phyloP scores from a whole-genome alignment of 2,888 invertebrate genomes.

The Drosophila lutescens region DNA sequence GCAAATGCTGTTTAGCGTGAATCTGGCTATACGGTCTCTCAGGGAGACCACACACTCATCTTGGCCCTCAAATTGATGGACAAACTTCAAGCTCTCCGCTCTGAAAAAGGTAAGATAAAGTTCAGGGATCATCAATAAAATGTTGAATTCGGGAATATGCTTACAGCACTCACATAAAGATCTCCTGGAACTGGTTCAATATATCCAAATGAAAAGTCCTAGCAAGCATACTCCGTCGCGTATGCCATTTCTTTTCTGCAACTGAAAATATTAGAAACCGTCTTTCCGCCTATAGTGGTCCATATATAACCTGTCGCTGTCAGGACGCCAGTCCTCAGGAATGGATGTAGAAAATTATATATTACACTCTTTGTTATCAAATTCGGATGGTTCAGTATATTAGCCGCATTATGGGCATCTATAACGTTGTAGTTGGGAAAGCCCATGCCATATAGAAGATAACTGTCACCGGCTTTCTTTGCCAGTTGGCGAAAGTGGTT shows the following conservation, averaged over 20 bases:
- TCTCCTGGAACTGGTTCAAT: constrained; percentile 73
- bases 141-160: too few relatives aligned
- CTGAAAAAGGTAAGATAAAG: constrained; percentile 50
- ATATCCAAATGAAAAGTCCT: constrained; percentile 80
- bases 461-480: constrained; percentile 46
- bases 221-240: constrained; percentile 56
- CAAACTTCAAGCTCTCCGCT: constrained; percentile 76
- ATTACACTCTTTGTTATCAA: constrained; percentile 71
- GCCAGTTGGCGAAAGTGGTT: constrained; percentile 35
- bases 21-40: constrained; percentile 68
- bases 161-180: constrained; percentile 69
- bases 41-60: constrained; percentile 51
- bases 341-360: constrained; percentile 72
- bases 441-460: constrained; percentile 59
- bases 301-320: constrained; percentile 56
- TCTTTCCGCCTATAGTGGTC: too few relatives aligned
- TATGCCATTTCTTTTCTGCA: constrained; percentile 76
- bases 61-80: constrained; percentile 47
- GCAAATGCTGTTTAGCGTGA: constrained; percentile 78
- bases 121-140: neutral
- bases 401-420: constrained; percentile 67
- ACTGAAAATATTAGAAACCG: neutral
- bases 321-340: constrained; percentile 69
- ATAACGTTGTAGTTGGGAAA: constrained; percentile 62
- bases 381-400: constrained; percentile 65